Conservation (phyloP, 2,888 invertebrate genomes). For the Leptura quadrifasciata region DNA sequence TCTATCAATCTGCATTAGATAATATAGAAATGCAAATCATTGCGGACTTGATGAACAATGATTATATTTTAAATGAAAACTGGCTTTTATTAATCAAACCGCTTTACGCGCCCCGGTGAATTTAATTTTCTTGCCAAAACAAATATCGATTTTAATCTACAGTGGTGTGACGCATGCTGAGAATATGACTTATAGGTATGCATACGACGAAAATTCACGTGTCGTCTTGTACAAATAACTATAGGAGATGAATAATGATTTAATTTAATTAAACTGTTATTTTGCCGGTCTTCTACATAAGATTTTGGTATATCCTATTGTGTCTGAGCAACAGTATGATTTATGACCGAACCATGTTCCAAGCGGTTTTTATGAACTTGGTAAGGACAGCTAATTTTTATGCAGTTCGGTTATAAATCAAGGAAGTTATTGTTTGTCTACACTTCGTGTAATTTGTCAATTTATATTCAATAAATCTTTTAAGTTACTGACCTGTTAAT, state of each 20-base stretch:
- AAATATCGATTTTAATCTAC: too few species aligned
- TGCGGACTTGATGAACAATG: too few species aligned
- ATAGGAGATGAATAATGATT: background rate
- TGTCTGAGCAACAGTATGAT: background rate
- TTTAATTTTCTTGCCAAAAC: too few species aligned
- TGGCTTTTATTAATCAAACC: too few species aligned
- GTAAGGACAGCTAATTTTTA: background rate
- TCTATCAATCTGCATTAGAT: too few species aligned
- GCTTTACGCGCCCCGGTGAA: too few species aligned
- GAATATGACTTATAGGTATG: background rate
- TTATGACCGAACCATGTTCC: background rate
- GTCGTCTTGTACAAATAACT: background rate
- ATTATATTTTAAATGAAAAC: too few species aligned
- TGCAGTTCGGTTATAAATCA: constrained; percentile 3
- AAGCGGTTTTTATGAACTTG: background rate
- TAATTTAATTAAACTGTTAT: background rate
- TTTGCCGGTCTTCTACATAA: background rate
- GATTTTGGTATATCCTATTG: background rate
- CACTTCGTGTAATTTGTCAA: constrained; percentile 10
- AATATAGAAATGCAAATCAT: too few species aligned
- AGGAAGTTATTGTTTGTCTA: background rate
- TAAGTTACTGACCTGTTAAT: constrained; percentile 19
- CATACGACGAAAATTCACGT: background rate
- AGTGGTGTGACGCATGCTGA: background rate
- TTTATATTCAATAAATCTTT: constrained; percentile 8